These are phyloP conservation scores for Mallotus villosus DNA, from an alignment of 2,797 vertebrate genomes.

Conservation along the genomic window DNA sequence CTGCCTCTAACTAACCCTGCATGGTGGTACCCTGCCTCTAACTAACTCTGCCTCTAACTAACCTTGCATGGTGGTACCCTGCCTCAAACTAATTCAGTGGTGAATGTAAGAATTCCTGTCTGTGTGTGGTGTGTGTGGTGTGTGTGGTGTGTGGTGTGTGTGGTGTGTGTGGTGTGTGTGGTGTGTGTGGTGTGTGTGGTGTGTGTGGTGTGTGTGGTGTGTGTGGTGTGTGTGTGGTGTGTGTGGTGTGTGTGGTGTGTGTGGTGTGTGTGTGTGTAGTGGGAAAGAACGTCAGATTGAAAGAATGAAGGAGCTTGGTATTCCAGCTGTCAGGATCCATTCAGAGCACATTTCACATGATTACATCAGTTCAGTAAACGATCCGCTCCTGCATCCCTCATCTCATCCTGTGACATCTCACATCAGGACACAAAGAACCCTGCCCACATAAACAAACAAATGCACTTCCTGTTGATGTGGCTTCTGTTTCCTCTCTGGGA, in stretches of 20 bases:
- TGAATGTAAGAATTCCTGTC: too few relatives aligned
- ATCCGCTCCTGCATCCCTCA: constrained; percentile 31
- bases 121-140: too few relatives aligned
- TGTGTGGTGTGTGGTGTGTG: too few relatives aligned
- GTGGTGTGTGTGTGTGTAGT: constrained; percentile 11
- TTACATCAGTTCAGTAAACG: constrained; percentile 63
- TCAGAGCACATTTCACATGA: constrained; percentile 64
- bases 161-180: background rate
- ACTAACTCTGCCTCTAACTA: too few relatives aligned
- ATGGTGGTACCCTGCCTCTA: too few relatives aligned
- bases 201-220: too few relatives aligned
- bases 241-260: constrained; percentile 10
- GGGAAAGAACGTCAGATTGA: too few relatives aligned
- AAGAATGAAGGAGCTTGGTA: background rate
- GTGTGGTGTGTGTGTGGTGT: too few relatives aligned
- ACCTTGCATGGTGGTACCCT: too few relatives aligned
- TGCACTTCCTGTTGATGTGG: constrained; percentile 44
- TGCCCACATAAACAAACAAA: constrained; percentile 22
- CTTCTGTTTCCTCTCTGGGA: constrained; percentile 19
- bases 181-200: constrained; percentile 11
- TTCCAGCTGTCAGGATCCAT: constrained; percentile 45
- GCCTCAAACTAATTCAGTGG: too few relatives aligned
- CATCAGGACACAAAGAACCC: constrained; percentile 13
- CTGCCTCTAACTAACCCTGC: too few relatives aligned
- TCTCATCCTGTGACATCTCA: constrained; percentile 39